These are phyloP conservation scores for Ranitomeya imitator DNA, from an alignment of 2,113 vertebrate genomes.

Conservation along the genomic window DNA sequence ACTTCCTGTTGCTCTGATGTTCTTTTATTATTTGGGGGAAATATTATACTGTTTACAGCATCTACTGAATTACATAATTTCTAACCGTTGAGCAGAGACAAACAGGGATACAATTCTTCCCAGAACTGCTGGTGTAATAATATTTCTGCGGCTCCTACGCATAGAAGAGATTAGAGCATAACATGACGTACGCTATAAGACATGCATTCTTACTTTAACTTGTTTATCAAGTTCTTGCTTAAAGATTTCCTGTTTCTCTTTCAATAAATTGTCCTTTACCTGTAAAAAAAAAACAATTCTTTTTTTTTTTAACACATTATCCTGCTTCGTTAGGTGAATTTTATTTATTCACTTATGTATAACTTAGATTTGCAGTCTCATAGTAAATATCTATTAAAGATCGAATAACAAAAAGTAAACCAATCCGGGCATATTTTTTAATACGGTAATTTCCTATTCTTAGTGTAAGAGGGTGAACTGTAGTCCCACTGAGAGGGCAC, in stretches of 20 bases:
- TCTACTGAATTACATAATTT: background rate
- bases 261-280: conserved; percentile 52
- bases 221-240: conserved; percentile 59
- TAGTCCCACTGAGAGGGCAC: too few species aligned
- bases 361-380: too few species aligned
- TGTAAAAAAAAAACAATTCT: background rate
- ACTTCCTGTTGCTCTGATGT: background rate
- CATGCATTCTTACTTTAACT: conserved; percentile 50
- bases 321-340: background rate
- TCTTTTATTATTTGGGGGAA: background rate
- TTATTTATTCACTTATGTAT: background rate
- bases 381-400: too few species aligned
- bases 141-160: background rate
- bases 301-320: background rate
- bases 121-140: background rate
- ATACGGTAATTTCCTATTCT: too few species aligned
- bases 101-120: background rate
- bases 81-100: background rate
- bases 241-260: conserved; percentile 50
- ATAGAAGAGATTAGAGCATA: background rate
- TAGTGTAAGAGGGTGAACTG: too few species aligned
- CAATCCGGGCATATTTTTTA: too few species aligned
- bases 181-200: background rate
- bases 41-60: background rate
- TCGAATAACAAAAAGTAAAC: too few species aligned